Conservation (phyloP, 30 jellyfish, hydroid and myxozoan species). For the Nemopilema nomurai region DNA sequence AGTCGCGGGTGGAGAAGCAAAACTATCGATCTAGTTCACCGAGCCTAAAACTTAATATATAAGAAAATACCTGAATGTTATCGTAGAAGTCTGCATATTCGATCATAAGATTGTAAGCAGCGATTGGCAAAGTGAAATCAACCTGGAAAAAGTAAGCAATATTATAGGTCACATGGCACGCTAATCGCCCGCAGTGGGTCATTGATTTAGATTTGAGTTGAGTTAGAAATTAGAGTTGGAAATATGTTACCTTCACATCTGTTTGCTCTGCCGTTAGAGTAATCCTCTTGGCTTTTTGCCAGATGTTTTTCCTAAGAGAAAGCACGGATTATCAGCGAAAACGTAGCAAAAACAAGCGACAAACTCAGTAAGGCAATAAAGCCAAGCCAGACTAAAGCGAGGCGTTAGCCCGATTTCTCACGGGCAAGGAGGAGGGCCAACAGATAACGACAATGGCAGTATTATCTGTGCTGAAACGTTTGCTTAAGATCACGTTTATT, state of each 20-base stretch:
- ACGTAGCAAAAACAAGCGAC: no score
- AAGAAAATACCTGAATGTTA: conserved; percentile 73
- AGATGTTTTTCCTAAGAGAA: conserved; percentile 65
- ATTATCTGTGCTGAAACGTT: no score
- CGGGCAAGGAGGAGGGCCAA: no score
- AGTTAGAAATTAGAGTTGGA: background rate
- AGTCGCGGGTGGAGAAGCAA: no score
- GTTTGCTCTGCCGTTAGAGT: conserved; percentile 85
- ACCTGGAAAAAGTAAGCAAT: conserved; percentile 57
- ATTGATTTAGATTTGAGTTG: background rate
- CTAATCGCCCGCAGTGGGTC: no score
- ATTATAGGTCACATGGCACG: no score
- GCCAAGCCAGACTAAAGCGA: no score
- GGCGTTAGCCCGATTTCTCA: no score
- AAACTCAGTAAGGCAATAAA: no score
- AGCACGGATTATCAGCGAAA: background rate
- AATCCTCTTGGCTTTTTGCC: conserved; percentile 94
- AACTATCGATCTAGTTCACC: background rate
- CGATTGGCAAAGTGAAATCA: conserved; percentile 91
- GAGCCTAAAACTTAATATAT: background rate
- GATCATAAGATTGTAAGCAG: conserved; percentile 92
- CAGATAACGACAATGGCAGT: no score
- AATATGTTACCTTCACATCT: conserved; percentile 77
- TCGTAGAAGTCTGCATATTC: conserved; percentile 93
- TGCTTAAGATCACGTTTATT: no score